phyloP scores from a whole-genome alignment of 1,140 invertebrate genomes.

The Battus philenor region DNA sequence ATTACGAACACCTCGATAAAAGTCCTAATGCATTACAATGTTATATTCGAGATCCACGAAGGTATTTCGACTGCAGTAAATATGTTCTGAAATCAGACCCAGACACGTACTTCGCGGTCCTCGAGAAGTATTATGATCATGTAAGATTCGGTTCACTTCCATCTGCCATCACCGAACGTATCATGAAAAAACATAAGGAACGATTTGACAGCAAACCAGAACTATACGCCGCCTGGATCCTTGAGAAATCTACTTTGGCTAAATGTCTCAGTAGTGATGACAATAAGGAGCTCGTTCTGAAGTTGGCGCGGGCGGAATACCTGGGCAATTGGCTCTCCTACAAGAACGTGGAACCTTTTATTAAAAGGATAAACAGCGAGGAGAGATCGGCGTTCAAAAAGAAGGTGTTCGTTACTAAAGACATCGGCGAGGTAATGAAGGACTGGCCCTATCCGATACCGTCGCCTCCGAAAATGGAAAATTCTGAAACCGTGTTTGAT shows the following conservation, averaged over 20 bases:
- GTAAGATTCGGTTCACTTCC: constrained; percentile 21
- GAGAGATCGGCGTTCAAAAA: constrained; percentile 39
- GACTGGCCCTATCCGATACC: constrained; percentile 35
- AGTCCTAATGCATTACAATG: constrained; percentile 20
- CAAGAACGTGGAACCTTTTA: constrained; percentile 40
- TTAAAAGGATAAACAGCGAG: constrained; percentile 32
- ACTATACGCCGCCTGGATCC: constrained; percentile 35
- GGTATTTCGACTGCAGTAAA: constrained; percentile 34
- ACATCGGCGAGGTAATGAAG: constrained; percentile 25
- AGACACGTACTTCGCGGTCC: constrained; percentile 36
- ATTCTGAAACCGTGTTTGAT: constrained; percentile 19
- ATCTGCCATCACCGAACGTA: constrained; percentile 25
- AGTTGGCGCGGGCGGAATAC: constrained; percentile 38
- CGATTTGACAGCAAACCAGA: constrained; percentile 36
- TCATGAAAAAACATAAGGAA: constrained; percentile 36
- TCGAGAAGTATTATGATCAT: constrained; percentile 40
- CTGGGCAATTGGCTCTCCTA: constrained; percentile 36
- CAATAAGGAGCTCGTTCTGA: constrained; percentile 31
- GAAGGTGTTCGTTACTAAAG: constrained; percentile 38
- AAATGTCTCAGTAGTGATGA: constrained; percentile 28
- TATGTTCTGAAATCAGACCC: constrained; percentile 37
- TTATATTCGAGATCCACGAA: constrained; percentile 26
- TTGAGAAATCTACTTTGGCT: constrained; percentile 35
- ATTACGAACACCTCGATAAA: constrained; percentile 31
- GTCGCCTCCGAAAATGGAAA: not conserved